phyloP scores from a whole-genome alignment of 1,140 invertebrate species.

The Lineus longissimus region DNA sequence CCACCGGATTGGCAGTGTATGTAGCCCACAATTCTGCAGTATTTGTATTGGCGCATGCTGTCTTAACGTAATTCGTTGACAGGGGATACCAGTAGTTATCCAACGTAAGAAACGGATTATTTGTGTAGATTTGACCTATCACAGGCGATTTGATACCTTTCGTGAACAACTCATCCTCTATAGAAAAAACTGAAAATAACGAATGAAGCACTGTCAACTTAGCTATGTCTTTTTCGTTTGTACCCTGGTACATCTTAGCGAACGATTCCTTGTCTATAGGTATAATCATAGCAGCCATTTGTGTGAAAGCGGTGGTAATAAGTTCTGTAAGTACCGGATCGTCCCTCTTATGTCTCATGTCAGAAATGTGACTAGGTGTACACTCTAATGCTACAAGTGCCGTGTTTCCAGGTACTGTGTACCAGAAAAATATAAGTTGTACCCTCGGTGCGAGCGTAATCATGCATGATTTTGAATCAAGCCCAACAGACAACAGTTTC shows the following conservation, averaged over 20 bases:
- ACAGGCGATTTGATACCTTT: not conserved
- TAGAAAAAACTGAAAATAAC: not conserved
- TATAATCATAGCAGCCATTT: not conserved
- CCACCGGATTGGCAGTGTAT: not conserved
- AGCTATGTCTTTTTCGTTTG: not conserved
- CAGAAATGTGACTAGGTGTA: not conserved
- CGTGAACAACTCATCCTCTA: not conserved
- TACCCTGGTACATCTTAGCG: not conserved
- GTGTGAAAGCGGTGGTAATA: not conserved
- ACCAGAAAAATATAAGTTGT: not conserved
- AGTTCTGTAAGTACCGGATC: not conserved
- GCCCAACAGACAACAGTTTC: not conserved
- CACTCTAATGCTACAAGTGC: not conserved
- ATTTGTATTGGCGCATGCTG: conserved; percentile 1
- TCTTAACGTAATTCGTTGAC: not conserved
- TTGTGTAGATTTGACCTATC: not conserved
- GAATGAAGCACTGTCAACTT: not conserved
- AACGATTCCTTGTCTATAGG: not conserved
- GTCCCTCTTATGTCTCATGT: conserved; percentile 4
- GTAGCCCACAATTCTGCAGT: not conserved
- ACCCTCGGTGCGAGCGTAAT: not conserved
- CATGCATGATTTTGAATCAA: not conserved
- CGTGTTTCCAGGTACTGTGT: not conserved
- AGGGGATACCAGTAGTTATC: conserved; percentile 1
- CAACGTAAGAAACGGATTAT: not conserved